Conservation (phyloP, 2,113 vertebrate species). For the Apeltes quadracus region DNA sequence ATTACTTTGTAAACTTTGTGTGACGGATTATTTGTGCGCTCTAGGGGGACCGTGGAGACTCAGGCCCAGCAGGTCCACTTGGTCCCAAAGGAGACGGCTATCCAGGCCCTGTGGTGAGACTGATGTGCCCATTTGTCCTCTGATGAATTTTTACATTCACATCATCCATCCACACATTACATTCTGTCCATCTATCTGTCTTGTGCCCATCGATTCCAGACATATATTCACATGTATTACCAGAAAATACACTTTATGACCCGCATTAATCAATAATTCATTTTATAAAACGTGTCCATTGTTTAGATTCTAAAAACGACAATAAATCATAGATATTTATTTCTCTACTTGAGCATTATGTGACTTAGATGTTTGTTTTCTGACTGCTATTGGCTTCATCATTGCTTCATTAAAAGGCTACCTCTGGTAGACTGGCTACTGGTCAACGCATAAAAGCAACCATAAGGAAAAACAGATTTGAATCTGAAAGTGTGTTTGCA, state of each 20-base stretch:
- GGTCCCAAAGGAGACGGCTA: slow-evolving; percentile 90
- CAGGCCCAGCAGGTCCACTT: slow-evolving; percentile 82
- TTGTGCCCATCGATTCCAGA: slow-evolving; percentile 5
- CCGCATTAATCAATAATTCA: background rate
- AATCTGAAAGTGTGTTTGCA: too few species aligned
- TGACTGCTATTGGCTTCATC: background rate
- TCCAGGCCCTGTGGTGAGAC: slow-evolving; percentile 84
- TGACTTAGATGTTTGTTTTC: background rate
- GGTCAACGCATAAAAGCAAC: too few species aligned
- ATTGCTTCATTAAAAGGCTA: background rate
- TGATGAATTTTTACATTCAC: slow-evolving; percentile 19
- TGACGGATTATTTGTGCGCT: slow-evolving; percentile 17
- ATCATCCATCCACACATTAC: slow-evolving; percentile 10
- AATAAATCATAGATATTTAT: background rate
- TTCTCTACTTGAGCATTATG: background rate
- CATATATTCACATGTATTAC: slow-evolving; percentile 30
- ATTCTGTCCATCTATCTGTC: background rate
- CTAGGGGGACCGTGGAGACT: slow-evolving; percentile 86
- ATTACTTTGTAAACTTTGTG: slow-evolving; percentile 27
- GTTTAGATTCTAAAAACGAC: background rate
- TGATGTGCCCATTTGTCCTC: background rate
- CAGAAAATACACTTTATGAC: background rate
- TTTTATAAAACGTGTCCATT: background rate
- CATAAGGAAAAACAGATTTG: too few species aligned
- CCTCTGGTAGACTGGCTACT: too few species aligned